Conservation (phyloP, 1,140 invertebrate genomes). For the Galendromus occidentalis region DNA sequence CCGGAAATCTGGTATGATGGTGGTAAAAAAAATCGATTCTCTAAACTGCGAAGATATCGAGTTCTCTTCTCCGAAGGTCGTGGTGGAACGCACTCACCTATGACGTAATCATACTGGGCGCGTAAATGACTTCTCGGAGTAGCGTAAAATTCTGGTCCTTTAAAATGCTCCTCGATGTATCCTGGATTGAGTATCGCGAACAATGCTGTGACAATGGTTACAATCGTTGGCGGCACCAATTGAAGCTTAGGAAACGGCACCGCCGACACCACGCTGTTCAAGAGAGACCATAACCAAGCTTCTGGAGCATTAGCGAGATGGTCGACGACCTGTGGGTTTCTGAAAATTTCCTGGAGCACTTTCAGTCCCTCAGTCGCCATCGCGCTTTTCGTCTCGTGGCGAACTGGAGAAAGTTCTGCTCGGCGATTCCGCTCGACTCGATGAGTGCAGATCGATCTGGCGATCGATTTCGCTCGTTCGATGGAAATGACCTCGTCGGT, state of each 20-base stretch:
- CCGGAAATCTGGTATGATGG: too few relatives aligned
- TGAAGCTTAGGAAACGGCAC: not conserved
- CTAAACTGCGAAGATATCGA: too few relatives aligned
- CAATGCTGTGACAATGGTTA: not conserved
- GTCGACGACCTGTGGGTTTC: not conserved
- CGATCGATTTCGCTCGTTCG: too few relatives aligned
- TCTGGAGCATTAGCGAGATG: not conserved
- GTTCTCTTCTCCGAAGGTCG: too few relatives aligned
- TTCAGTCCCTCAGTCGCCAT: not conserved
- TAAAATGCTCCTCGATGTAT: not conserved
- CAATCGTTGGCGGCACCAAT: not conserved
- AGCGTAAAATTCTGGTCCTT: not conserved
- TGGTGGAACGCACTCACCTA: not conserved
- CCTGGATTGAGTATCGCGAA: not conserved
- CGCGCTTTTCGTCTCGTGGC: too few relatives aligned
- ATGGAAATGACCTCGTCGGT: too few relatives aligned
- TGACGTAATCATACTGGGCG: not conserved
- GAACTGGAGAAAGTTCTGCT: too few relatives aligned
- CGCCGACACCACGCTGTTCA: not conserved
- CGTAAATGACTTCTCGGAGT: not conserved
- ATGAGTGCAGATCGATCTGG: too few relatives aligned
- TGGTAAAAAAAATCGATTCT: too few relatives aligned
- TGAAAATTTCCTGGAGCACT: not conserved
- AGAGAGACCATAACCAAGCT: not conserved
- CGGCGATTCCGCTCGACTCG: too few relatives aligned